A percentile compares a stretch with the other conserved stretches of the same genome.
Evolutionary conservation across 2,888 invertebrate species (phyloP).

Genomic region (Agrotis ipsilon): DNA sequence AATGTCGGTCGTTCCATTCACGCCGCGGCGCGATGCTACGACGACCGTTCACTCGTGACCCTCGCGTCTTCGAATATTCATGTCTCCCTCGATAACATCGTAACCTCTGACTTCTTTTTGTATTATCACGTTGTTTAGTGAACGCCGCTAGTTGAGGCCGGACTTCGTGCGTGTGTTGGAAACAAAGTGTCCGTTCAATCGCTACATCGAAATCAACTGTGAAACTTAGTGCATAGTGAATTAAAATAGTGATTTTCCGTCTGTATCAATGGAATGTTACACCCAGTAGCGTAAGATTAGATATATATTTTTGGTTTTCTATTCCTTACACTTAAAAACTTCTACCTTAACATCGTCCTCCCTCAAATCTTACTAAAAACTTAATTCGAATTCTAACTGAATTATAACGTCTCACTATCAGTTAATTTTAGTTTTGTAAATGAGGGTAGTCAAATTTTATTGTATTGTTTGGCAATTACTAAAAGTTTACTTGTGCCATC

Average conservation of each 20-base stretch:
- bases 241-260: constrained; percentile 82
- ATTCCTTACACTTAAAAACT: constrained; percentile 45
- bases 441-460: constrained; percentile 59
- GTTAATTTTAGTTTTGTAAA: constrained; percentile 34
- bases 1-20: constrained; percentile 91
- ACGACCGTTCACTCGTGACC: constrained; percentile 90
- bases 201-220: constrained; percentile 80
- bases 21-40: constrained; percentile 87
- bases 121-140: constrained; percentile 89
- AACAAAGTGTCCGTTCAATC: constrained; percentile 85
- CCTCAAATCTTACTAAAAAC: constrained; percentile 19
- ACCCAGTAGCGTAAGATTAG: constrained; percentile 86
- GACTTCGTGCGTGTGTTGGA: constrained; percentile 87
- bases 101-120: constrained; percentile 90
- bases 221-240: constrained; percentile 87
- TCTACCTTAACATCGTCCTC: constrained; percentile 27
- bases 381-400: constrained; percentile 16
- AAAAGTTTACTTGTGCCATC: constrained; percentile 4
- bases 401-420: constrained; percentile 12
- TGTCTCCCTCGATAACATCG: constrained; percentile 90
- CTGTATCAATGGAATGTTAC: constrained; percentile 84
- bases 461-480: constrained; percentile 33
- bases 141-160: constrained; percentile 81
- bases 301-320: constrained; percentile 72
- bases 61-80: constrained; percentile 91